phyloP scores from a whole-genome alignment of 1,140 invertebrate genomes.

The Helicoverpa zea region DNA sequence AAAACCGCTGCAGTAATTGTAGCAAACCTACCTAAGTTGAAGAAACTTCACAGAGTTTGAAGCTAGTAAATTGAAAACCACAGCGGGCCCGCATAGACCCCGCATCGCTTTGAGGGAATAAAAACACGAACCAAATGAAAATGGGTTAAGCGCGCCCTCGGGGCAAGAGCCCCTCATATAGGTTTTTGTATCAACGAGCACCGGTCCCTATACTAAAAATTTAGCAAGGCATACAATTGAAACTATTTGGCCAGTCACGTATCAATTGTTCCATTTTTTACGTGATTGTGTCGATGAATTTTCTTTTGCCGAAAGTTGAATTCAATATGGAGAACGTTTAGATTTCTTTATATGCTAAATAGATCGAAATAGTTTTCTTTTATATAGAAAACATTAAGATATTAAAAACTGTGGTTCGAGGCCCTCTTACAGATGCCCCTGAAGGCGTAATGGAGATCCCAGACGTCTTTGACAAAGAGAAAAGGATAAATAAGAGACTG shows the following conservation, averaged over 20 bases:
- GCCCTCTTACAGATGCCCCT: neutral
- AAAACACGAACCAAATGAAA: slow-evolving; percentile 75
- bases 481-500: slow-evolving; percentile 9
- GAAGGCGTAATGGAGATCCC: slow-evolving; percentile 7
- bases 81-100: slow-evolving; percentile 62
- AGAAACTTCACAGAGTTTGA: slow-evolving; percentile 47
- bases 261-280: slow-evolving; percentile 35
- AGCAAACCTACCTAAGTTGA: slow-evolving; percentile 38
- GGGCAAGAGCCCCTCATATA: slow-evolving; percentile 62
- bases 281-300: slow-evolving; percentile 36
- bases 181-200: slow-evolving; percentile 68
- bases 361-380: neutral
- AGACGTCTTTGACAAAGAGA: slow-evolving; percentile 22
- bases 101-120: slow-evolving; percentile 70
- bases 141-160: slow-evolving; percentile 79
- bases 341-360: neutral
- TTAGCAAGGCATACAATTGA: slow-evolving; percentile 61
- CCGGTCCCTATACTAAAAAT: slow-evolving; percentile 66
- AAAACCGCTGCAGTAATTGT: slow-evolving; percentile 49
- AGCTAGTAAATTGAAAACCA: slow-evolving; percentile 76
- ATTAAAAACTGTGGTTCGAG: neutral
- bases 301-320: neutral
- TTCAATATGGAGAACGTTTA: neutral
- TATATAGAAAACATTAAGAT: neutral
- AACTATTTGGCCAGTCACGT: slow-evolving; percentile 43